phyloP scores from a whole-genome alignment of 2,888 invertebrate species.

The Drosophila parthenogenetica region DNA sequence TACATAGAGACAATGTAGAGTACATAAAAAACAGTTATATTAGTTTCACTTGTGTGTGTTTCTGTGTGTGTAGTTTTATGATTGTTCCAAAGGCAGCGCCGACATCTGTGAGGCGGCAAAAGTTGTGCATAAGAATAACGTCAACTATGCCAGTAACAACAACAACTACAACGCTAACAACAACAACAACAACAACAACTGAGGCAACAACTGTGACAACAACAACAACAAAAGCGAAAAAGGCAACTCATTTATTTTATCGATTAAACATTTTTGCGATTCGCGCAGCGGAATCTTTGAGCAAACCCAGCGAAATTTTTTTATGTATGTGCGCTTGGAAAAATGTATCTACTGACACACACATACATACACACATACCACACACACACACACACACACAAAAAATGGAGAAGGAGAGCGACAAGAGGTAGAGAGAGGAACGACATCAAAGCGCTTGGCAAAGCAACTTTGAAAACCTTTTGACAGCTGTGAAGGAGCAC shows the following conservation, averaged over 20 bases:
- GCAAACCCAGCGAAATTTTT: constrained; percentile 60
- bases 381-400: constrained; percentile 26
- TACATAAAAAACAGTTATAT: constrained; percentile 67
- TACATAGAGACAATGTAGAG: constrained; percentile 28
- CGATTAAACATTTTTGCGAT: constrained; percentile 83
- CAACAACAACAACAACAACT: constrained; percentile 32
- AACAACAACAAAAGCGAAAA: constrained; percentile 52
- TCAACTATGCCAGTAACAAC: constrained; percentile 64
- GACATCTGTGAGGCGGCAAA: constrained; percentile 56
- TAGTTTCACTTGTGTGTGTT: constrained; percentile 28
- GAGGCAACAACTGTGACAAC: constrained; percentile 22
- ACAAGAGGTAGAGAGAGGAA: constrained; percentile 37
- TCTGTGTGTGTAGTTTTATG: constrained; percentile 53
- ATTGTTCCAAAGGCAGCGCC: constrained; percentile 56
- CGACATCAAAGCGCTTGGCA: constrained; percentile 71
- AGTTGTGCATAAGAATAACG: constrained; percentile 70
- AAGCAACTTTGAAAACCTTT: constrained; percentile 78
- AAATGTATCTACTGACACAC: constrained; percentile 74
- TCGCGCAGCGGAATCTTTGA: constrained; percentile 80
- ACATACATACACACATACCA: constrained; percentile 55
- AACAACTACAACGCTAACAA: constrained; percentile 31
- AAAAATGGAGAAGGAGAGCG: background rate
- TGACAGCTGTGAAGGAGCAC: constrained; percentile 68
- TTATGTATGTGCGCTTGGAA: constrained; percentile 60
- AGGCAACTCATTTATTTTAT: constrained; percentile 83